A percentile compares a stretch with the other conserved stretches of the same genome.
phyloP scores from a whole-genome alignment of 2,797 vertebrate genomes.

The Xenentodon cancila region DNA sequence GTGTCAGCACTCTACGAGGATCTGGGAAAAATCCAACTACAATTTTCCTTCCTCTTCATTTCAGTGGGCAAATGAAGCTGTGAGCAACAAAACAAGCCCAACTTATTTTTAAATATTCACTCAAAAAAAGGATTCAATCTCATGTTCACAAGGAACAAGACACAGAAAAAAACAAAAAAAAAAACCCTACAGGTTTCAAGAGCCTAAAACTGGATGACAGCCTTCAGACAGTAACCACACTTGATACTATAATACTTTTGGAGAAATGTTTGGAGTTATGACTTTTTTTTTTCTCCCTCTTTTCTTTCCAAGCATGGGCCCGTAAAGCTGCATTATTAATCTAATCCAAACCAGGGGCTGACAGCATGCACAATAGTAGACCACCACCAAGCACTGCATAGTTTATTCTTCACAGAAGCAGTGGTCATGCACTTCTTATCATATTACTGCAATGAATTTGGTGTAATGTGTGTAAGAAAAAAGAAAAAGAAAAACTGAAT shows the following conservation, averaged over 20 bases:
- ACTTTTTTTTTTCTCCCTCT: too few relatives aligned
- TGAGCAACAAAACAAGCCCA: constrained; percentile 37
- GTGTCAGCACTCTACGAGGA: constrained; percentile 81
- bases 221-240: too few relatives aligned
- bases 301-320: constrained; percentile 10
- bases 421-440: constrained; percentile 30
- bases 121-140: not conserved
- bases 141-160: too few relatives aligned
- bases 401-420: constrained; percentile 26
- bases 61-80: constrained; percentile 37
- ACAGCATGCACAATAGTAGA: constrained; percentile 34
- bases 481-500: constrained; percentile 33
- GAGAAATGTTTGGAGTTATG: too few relatives aligned
- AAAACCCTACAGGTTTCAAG: not conserved
- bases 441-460: constrained; percentile 18
- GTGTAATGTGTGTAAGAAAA: constrained; percentile 17
- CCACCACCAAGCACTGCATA: constrained; percentile 36
- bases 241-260: too few relatives aligned
- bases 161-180: too few relatives aligned
- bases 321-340: constrained; percentile 41
- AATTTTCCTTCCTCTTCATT: constrained; percentile 78
- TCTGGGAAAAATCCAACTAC: constrained; percentile 75
- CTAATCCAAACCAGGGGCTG: constrained; percentile 21
- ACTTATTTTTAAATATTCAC: constrained; percentile 12
- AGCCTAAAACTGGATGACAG: too few relatives aligned